Evolutionary conservation across 2,888 invertebrate species (phyloP), one percentile per base, ranked within the genome.

Genomic region (Spilarctia lutea): DNA sequence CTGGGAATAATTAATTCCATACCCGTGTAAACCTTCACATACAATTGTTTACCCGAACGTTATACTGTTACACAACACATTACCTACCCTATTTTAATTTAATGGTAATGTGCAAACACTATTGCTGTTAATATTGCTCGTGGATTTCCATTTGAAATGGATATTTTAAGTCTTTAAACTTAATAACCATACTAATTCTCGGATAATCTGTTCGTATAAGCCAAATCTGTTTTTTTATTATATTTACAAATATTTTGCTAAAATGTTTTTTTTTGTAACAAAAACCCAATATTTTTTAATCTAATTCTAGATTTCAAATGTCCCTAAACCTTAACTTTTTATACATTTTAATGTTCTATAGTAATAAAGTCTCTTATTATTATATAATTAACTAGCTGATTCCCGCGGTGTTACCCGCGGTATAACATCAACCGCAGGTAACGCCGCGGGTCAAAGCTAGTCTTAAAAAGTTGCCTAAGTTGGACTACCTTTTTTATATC

Each of bases 1-100:
- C 88, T 85, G 83, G 76, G 80, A 86, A 87, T 88, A 86, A 90
- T 88, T 88, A 87, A 88, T 89, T 87, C 84, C 76, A 85, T 83
- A 83, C 84, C 81, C 83, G 75, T 83, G 84, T 84, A 85, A 85
- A 84, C 83, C 83, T 84, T 83, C 80, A 83, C 76, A 83, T 81
- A 83, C 83, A 81, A 83, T 71, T 83, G 85, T 84, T 84, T 84
- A 79, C 83, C 76, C 78, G 72, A 81, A 83, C 81, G 79, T 83
- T 83, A 83, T 80, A 81, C 77, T 79, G 81, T 84, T 83, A 84
- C 85, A 83, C 81, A 81, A 81, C 77, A 83, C 85, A 83, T 83
- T 84, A 84, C 77, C 75, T 81, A 76, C 83, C 85, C 83, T 83
- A 80, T 83, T 83, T 85, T 83, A 85, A 83, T 81, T 85, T 85